phyloP scores from a whole-genome alignment of 2,888 invertebrate species.

The Nemotelus nigrinus region DNA sequence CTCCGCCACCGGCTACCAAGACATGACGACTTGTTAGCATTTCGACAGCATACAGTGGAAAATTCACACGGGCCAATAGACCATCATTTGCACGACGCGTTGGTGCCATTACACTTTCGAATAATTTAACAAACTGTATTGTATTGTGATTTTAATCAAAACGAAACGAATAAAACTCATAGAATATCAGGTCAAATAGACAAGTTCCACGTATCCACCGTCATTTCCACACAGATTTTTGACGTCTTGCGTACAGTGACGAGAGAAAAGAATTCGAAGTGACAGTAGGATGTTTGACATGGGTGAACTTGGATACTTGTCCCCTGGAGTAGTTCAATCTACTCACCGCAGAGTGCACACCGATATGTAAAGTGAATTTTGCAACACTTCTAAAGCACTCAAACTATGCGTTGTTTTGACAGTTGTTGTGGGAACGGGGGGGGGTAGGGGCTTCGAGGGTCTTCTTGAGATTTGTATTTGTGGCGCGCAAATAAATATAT shows the following conservation, averaged over 20 bases:
- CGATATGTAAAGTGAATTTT: too few species aligned
- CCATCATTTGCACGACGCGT: conserved; percentile 73
- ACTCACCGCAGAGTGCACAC: too few species aligned
- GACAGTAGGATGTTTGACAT: background rate
- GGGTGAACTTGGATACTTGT: too few species aligned
- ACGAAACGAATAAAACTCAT: conserved; percentile 1
- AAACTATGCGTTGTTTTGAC: too few species aligned
- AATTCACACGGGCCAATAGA: conserved; percentile 87
- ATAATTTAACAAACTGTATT: background rate
- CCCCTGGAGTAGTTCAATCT: too few species aligned
- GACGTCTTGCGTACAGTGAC: conserved; percentile 40
- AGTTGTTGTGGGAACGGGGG: too few species aligned
- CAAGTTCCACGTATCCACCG: conserved; percentile 51
- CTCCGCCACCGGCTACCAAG: conserved; percentile 96
- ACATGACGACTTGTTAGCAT: conserved; percentile 92
- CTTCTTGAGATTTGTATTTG: too few species aligned
- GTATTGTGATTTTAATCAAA: background rate
- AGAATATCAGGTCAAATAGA: conserved; percentile 36
- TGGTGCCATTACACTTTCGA: conserved; percentile 68
- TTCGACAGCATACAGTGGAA: conserved; percentile 91
- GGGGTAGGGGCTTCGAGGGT: too few species aligned
- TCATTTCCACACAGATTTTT: conserved; percentile 11
- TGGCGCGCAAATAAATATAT: too few species aligned
- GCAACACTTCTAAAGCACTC: too few species aligned
- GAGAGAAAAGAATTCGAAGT: background rate